A percentile compares a stretch with the other conserved stretches of the same genome.
Evolutionary conservation across 2,113 vertebrate species (phyloP).

Genomic region (Aegithalos caudatus): DNA sequence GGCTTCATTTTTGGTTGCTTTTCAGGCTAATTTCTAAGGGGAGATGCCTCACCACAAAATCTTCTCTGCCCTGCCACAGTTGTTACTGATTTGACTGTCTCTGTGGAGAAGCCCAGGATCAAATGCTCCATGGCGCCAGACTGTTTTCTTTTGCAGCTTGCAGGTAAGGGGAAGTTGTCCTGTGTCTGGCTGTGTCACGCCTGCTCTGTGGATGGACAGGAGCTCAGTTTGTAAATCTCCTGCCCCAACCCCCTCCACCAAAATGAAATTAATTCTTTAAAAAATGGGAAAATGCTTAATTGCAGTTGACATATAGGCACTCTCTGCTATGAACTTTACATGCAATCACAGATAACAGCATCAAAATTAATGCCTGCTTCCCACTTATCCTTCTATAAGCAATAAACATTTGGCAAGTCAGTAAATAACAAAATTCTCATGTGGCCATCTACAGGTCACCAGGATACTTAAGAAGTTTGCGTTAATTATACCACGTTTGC

Average conservation of each 20-base stretch:
- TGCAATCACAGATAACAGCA: slow-evolving; percentile 25
- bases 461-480: slow-evolving; percentile 65
- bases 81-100: slow-evolving; percentile 26
- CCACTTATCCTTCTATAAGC: slow-evolving; percentile 56
- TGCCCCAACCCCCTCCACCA: background rate
- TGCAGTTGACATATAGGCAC: slow-evolving; percentile 25
- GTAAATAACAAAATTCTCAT: slow-evolving; percentile 70
- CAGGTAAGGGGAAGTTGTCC: slow-evolving; percentile 55
- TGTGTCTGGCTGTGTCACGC: background rate
- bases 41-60: background rate
- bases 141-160: slow-evolving; percentile 42
- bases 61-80: background rate
- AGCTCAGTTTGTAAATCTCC: background rate
- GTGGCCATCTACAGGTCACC: slow-evolving; percentile 69
- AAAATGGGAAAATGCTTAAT: slow-evolving; percentile 20
- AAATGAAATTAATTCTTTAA: background rate
- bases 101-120: slow-evolving; percentile 33
- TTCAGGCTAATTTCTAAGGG: background rate
- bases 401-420: slow-evolving; percentile 60
- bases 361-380: slow-evolving; percentile 49
- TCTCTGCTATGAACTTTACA: slow-evolving; percentile 15
- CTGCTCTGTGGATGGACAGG: background rate
- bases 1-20: background rate
- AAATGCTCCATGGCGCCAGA: slow-evolving; percentile 4
- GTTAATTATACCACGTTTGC: slow-evolving; percentile 57